phyloP scores from a whole-genome alignment of 2,888 invertebrate genomes.

The Hirtodrosophila alboralis region DNA sequence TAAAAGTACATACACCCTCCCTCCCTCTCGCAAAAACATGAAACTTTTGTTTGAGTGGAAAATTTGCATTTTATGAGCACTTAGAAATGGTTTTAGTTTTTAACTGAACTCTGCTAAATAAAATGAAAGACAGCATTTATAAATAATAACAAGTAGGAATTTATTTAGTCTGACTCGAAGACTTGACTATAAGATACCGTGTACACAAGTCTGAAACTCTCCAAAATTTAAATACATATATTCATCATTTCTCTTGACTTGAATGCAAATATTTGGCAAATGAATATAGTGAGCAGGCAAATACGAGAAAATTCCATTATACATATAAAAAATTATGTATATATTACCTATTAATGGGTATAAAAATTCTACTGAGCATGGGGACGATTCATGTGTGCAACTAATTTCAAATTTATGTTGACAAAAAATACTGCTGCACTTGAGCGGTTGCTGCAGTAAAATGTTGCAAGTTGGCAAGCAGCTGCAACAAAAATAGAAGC shows the following conservation, averaged over 20 bases:
- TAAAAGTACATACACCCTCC: constrained; percentile 16
- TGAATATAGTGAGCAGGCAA: too few relatives aligned
- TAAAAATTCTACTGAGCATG: neutral
- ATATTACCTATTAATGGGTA: too few relatives aligned
- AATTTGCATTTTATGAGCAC: constrained; percentile 42
- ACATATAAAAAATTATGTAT: too few relatives aligned
- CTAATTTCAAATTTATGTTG: constrained; percentile 76
- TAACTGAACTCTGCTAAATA: constrained; percentile 1
- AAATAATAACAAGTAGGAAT: constrained; percentile 17
- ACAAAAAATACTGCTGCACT: constrained; percentile 56
- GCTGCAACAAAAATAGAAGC: constrained; percentile 17
- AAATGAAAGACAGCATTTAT: constrained; percentile 20
- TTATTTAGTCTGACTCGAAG: too few relatives aligned
- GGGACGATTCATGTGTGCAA: constrained; percentile 38
- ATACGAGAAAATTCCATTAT: too few relatives aligned
- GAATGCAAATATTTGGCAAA: too few relatives aligned
- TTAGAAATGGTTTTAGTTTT: constrained; percentile 12
- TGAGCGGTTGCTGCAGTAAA: constrained; percentile 46
- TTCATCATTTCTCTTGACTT: too few relatives aligned
- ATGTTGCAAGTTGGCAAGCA: constrained; percentile 45
- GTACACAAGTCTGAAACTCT: too few relatives aligned
- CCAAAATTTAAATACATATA: too few relatives aligned
- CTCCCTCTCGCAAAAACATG: too few relatives aligned
- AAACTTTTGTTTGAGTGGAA: constrained; percentile 24
- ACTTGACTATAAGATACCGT: too few relatives aligned